phyloP scores from a whole-genome alignment of 92 coral and sea anemone genomes.

The Palythoa caribaeorum region DNA sequence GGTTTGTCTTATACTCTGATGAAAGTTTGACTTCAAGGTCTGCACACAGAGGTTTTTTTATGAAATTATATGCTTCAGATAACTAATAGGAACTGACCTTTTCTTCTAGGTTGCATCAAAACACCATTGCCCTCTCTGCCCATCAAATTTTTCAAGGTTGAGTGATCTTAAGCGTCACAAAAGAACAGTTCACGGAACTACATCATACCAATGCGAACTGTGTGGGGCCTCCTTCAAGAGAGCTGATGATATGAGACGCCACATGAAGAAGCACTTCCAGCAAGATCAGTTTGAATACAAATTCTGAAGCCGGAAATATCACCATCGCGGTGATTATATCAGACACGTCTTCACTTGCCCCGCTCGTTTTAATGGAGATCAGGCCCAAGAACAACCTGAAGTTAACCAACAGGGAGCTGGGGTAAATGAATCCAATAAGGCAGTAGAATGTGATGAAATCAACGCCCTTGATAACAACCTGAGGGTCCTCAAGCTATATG shows the following conservation, averaged over 20 bases:
- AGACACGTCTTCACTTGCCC: not conserved
- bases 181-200: not conserved
- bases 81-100: not conserved
- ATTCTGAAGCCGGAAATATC: not conserved
- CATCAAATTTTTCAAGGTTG: too few species aligned
- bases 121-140: too few species aligned
- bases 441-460: not conserved
- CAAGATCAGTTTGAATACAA: not conserved
- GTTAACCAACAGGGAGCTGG: conserved; percentile 1
- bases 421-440: not conserved
- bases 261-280: not conserved
- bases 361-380: not conserved
- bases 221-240: not conserved
- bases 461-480: conserved; percentile 3
- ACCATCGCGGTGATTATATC: not conserved
- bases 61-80: not conserved
- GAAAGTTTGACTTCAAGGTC: conserved; percentile 12
- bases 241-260: not conserved
- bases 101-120: too few species aligned
- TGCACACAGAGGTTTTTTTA: not conserved
- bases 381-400: not conserved
- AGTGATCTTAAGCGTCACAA: not conserved
- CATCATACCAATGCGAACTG: not conserved
- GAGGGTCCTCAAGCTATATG: not conserved
- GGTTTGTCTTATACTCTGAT: conserved; percentile 18